A percentile compares a stretch with the other conserved stretches of the same genome.
Conservation (phyloP, 2,888 invertebrate species). For the Fabriciana adippe region DNA sequence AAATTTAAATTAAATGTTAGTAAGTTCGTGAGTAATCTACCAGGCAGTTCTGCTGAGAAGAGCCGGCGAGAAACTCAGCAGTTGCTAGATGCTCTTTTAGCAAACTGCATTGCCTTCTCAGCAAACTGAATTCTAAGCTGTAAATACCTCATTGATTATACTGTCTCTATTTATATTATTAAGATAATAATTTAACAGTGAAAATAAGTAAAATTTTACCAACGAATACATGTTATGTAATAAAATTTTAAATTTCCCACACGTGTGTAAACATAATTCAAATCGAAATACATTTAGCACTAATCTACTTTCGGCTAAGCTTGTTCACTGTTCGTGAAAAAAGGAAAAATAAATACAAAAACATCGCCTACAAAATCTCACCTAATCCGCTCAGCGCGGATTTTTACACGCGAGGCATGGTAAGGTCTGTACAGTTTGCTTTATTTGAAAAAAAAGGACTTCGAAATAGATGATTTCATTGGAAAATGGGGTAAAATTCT, state of each 20-base stretch:
- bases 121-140: no score
- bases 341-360: conserved; percentile 35
- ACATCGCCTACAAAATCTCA: conserved; percentile 33
- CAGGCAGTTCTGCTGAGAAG: no score
- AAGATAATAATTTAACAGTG: no score
- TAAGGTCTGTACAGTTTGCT: conserved; percentile 25
- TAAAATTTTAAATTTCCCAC: background rate
- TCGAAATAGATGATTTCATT: background rate
- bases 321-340: conserved; percentile 25
- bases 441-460: background rate
- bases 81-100: no score
- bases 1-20: no score
- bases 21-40: no score
- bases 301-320: conserved; percentile 27
- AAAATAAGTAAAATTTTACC: no score
- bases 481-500: no score
- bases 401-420: conserved; percentile 38
- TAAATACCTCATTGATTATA: no score
- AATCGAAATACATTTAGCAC: conserved; percentile 12
- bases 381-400: conserved; percentile 40
- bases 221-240: background rate
- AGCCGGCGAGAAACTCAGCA: no score
- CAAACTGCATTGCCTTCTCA: no score
- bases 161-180: no score
- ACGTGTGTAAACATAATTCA: conserved; percentile 12